phyloP scores from a whole-genome alignment of 2,113 vertebrate species.

The Lipotes vexillifer region DNA sequence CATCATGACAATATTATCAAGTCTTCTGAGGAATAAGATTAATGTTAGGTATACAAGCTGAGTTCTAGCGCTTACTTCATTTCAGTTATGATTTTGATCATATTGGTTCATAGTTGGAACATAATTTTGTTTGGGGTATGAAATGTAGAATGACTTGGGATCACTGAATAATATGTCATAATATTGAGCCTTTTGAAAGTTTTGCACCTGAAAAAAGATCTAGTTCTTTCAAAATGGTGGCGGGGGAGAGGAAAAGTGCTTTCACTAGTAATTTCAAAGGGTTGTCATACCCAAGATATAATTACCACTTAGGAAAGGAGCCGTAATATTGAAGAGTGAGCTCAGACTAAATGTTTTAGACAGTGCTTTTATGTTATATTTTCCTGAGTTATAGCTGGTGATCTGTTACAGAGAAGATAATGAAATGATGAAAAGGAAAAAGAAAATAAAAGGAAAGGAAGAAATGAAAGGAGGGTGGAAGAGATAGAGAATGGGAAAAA shows the following conservation, averaged over 20 bases:
- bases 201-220: background rate
- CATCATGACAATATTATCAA: background rate
- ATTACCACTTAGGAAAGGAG: background rate
- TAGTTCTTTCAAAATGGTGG: background rate
- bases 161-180: background rate
- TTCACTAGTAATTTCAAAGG: background rate
- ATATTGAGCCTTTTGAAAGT: background rate
- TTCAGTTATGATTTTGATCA: background rate
- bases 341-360: background rate
- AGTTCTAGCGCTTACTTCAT: background rate
- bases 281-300: background rate
- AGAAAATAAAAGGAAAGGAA: background rate
- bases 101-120: background rate
- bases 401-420: background rate
- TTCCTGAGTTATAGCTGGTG: background rate
- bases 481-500: background rate
- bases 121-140: background rate
- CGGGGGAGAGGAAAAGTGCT: background rate
- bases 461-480: accelerated
- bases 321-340: background rate
- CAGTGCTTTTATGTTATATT: background rate
- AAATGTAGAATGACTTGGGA: background rate
- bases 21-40: background rate
- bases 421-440: background rate
- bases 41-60: accelerated